A percentile compares a stretch with the other conserved stretches of the same genome.
phyloP scores from a whole-genome alignment of 2,888 invertebrate species.

The Torymus tubicola region DNA sequence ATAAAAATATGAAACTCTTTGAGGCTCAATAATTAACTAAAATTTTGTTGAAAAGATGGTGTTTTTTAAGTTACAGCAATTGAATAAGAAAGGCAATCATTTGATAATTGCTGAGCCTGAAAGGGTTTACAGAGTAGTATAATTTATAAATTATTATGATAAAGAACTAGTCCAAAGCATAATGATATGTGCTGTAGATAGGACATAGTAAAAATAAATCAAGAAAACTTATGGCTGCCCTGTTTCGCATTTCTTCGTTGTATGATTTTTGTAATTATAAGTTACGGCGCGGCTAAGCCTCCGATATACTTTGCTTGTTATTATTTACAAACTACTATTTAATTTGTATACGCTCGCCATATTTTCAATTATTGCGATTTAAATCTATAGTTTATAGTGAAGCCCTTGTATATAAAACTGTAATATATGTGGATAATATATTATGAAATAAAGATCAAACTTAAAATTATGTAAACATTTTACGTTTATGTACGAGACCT shows the following conservation, averaged over 20 bases:
- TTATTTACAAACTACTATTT: conserved; percentile 52
- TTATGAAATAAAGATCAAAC: conserved; percentile 73
- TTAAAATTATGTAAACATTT: conserved; percentile 65
- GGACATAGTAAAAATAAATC: conserved; percentile 29
- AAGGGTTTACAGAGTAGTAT: conserved; percentile 23
- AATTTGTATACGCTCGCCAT: conserved; percentile 64
- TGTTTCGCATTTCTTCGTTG: conserved; percentile 53
- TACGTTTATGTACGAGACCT: conserved; percentile 57
- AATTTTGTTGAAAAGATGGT: neutral
- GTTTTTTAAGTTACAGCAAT: neutral
- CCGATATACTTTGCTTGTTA: conserved; percentile 50
- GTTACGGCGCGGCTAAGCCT: conserved; percentile 44
- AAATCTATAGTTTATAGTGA: conserved; percentile 70
- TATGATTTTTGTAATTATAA: conserved; percentile 53
- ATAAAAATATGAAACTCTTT: conserved; percentile 31
- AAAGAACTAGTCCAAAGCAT: conserved; percentile 53
- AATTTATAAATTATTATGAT: conserved; percentile 29
- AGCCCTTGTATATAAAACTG: conserved; percentile 74
- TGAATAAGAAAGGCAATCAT: conserved; percentile 1
- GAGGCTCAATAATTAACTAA: conserved; percentile 15
- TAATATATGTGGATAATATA: conserved; percentile 76
- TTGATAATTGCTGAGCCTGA: conserved; percentile 22
- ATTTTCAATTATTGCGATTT: conserved; percentile 65
- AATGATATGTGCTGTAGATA: conserved; percentile 41
- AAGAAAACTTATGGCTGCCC: conserved; percentile 51